Evolutionary conservation across 2,888 invertebrate genomes (phyloP).

Genomic region (Pycnomerus fuliginosus): DNA sequence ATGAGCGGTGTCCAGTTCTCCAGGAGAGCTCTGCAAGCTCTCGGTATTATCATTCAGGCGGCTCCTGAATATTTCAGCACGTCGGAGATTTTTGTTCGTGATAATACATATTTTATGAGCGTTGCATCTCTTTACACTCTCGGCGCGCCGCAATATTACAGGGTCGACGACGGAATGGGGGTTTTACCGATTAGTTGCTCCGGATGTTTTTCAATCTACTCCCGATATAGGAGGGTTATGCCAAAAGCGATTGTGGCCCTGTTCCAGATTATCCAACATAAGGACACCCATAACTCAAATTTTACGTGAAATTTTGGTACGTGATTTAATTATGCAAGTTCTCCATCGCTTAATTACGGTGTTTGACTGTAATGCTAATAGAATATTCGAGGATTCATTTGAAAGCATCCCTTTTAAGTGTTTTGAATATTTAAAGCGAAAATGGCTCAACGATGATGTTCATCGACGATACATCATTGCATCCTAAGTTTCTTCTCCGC

Average conservation of each 20-base stretch:
- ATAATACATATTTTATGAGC: slow-evolving; percentile 54
- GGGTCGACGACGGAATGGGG: slow-evolving; percentile 22
- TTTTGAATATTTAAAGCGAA: slow-evolving; percentile 50
- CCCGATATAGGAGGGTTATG: slow-evolving; percentile 25
- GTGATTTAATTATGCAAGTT: slow-evolving; percentile 18
- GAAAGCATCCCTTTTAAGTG: slow-evolving; percentile 52
- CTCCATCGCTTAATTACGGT: slow-evolving; percentile 29
- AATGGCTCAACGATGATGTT: slow-evolving; percentile 25
- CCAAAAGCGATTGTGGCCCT: slow-evolving; percentile 18
- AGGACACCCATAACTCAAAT: background rate
- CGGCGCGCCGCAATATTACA: slow-evolving; percentile 35
- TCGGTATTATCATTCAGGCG: slow-evolving; percentile 40
- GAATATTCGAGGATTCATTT: slow-evolving; percentile 43
- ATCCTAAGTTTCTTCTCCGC: slow-evolving; percentile 8
- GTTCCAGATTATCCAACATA: slow-evolving; percentile 7
- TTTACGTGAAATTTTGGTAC: slow-evolving; percentile 7
- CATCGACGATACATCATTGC: slow-evolving; percentile 19
- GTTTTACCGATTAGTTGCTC: slow-evolving; percentile 35
- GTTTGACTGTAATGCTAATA: slow-evolving; percentile 34
- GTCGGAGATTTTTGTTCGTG: slow-evolving; percentile 53
- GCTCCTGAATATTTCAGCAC: slow-evolving; percentile 49
- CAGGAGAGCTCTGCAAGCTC: slow-evolving; percentile 6
- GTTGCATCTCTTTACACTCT: slow-evolving; percentile 44
- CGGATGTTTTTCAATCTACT: slow-evolving; percentile 40
- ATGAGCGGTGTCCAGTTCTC: slow-evolving; percentile 31